phyloP scores from a whole-genome alignment of 2,888 invertebrate species.

The Hartigia nigra region DNA sequence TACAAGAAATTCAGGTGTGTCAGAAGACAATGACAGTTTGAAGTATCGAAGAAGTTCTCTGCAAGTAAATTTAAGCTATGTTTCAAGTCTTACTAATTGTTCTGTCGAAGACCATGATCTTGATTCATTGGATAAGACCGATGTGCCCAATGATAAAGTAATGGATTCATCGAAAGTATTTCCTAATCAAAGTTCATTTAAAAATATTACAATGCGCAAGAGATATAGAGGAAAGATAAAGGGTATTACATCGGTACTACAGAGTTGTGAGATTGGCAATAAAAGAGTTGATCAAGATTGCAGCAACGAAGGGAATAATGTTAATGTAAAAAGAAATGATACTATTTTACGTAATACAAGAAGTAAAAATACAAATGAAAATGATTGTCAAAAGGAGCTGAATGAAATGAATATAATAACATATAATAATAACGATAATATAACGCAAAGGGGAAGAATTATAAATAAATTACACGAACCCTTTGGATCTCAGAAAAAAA shows the following conservation, averaged over 20 bases:
- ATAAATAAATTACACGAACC: neutral
- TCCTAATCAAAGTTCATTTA: neutral
- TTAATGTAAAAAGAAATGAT: constrained; percentile 2
- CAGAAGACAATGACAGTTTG: neutral
- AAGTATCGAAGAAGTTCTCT: constrained; percentile 45
- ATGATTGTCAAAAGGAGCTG: neutral
- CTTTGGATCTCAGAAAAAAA: too few species aligned
- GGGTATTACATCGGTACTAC: neutral
- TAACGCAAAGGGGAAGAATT: neutral
- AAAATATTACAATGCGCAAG: constrained; percentile 1
- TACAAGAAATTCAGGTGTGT: neutral
- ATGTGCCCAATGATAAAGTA: constrained; percentile 9
- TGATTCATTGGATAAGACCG: constrained; percentile 28
- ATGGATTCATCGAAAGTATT: neutral
- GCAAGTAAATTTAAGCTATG: constrained; percentile 53
- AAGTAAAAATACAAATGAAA: neutral
- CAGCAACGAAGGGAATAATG: constrained; percentile 2
- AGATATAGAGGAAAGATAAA: neutral
- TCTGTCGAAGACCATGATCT: constrained; percentile 24
- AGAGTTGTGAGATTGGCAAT: neutral
- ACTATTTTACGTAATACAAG: neutral
- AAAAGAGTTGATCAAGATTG: neutral
- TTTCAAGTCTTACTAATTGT: constrained; percentile 41
- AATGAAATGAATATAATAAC: neutral
- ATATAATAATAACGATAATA: neutral